A percentile compares a stretch with the other conserved stretches of the same genome.
These are phyloP conservation scores for Micropterix aruncella DNA, from an alignment of 2,888 invertebrate genomes.

Conservation along the genomic window DNA sequence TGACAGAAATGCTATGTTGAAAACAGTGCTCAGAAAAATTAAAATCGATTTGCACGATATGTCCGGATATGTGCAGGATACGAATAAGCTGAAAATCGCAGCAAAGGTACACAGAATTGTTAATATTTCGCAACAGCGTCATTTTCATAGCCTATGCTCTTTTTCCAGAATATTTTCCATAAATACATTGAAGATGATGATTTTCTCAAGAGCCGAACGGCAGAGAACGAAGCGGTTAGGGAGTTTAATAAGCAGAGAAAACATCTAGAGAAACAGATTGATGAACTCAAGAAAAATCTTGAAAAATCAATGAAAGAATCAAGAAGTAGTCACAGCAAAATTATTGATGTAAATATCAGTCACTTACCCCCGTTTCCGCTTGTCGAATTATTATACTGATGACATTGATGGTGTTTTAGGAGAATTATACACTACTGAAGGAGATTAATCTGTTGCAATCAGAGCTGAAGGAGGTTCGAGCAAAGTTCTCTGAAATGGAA, in stretches of 20 bases:
- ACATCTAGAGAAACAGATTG: conserved; percentile 55
- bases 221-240: conserved; percentile 56
- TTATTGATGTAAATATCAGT: conserved; percentile 39
- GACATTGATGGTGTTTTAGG: conserved; percentile 20
- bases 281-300: conserved; percentile 24
- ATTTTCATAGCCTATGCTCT: conserved; percentile 14
- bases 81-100: conserved; percentile 41
- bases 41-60: conserved; percentile 71
- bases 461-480: conserved; percentile 49
- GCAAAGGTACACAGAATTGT: conserved; percentile 28
- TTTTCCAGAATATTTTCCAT: conserved; percentile 43
- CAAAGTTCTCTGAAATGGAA: conserved; percentile 57
- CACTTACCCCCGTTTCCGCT: neutral
- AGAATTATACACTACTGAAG: conserved; percentile 61
- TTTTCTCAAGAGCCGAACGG: conserved; percentile 48
- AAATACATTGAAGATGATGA: conserved; percentile 59
- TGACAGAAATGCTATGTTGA: conserved; percentile 41
- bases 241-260: conserved; percentile 72
- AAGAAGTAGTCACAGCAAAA: conserved; percentile 43
- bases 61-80: conserved; percentile 65
- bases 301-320: conserved; percentile 26
- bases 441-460: conserved; percentile 65
- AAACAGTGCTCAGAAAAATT: conserved; percentile 55
- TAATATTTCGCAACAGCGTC: no score
- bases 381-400: neutral